Conservation (phyloP, 2,797 vertebrate species). For the Hozukius guyotensis region DNA sequence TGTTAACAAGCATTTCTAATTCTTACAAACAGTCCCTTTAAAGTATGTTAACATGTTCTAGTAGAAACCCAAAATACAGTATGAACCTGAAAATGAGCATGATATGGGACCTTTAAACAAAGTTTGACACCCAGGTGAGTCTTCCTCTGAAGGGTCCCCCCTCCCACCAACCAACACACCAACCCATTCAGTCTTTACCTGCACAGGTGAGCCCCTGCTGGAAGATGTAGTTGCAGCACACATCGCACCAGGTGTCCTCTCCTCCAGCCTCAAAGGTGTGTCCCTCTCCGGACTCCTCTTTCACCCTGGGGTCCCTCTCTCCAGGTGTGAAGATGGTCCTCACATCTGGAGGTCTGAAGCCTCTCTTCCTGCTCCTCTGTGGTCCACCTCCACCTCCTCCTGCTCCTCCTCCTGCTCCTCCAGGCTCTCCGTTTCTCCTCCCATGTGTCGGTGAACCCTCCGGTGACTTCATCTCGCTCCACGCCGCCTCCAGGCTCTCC, state of each 20-base stretch:
- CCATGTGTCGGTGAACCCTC: neutral
- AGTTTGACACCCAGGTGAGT: neutral
- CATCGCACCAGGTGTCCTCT: conserved; percentile 79
- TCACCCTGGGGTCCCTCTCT: conserved; percentile 77
- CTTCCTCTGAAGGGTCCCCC: neutral
- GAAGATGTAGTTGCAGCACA: conserved; percentile 79
- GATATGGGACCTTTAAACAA: too few species aligned
- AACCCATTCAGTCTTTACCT: conserved; percentile 69
- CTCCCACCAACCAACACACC: neutral
- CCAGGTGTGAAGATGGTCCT: conserved; percentile 82
- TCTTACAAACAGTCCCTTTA: too few species aligned
- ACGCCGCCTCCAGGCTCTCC: conserved; percentile 66
- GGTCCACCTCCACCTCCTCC: conserved; percentile 8
- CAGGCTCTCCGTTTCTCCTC: neutral
- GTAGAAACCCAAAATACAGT: too few species aligned
- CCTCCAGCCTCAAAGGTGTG: conserved; percentile 73
- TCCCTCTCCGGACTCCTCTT: conserved; percentile 80
- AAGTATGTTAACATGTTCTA: too few species aligned
- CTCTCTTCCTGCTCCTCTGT: conserved; percentile 68
- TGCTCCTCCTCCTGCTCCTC: conserved; percentile 65
- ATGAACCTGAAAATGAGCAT: too few species aligned
- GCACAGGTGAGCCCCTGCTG: conserved; percentile 74
- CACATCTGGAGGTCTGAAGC: conserved; percentile 82
- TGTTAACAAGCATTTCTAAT: too few species aligned
- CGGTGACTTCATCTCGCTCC: conserved; percentile 25